phyloP scores from a whole-genome alignment of 2,888 invertebrate species.

The Nymphalis polychloros region DNA sequence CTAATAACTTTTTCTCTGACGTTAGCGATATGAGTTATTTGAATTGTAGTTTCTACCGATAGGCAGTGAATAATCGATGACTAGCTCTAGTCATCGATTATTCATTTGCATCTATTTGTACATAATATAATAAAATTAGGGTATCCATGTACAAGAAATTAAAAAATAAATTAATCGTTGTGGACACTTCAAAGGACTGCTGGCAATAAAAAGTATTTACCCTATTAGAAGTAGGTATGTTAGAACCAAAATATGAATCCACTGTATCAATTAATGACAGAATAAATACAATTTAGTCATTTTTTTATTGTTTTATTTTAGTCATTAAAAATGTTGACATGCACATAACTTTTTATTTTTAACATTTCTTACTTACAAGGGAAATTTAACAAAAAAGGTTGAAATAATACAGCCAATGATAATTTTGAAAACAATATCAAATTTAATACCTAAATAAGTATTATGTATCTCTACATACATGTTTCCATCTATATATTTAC shows the following conservation, averaged over 20 bases:
- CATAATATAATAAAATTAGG: no score
- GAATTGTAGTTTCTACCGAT: no score
- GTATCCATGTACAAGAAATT: no score
- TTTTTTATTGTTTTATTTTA: slow-evolving; percentile 6
- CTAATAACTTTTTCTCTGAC: no score
- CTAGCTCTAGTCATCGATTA: no score
- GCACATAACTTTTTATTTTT: background rate
- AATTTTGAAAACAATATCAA: slow-evolving; percentile 82
- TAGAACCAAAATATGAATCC: background rate
- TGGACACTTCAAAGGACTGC: background rate
- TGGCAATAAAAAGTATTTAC: background rate
- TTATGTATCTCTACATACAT: slow-evolving; percentile 80
- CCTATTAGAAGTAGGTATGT: background rate
- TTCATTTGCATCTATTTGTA: no score
- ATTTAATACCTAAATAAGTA: slow-evolving; percentile 82
- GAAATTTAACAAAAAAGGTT: background rate
- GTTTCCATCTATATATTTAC: slow-evolving; percentile 79
- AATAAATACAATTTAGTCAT: slow-evolving; percentile 8
- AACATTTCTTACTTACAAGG: background rate
- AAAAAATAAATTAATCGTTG: no score
- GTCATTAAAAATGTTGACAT: background rate
- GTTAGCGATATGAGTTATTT: no score
- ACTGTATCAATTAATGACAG: background rate
- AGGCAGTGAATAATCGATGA: no score
- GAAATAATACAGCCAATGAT: slow-evolving; percentile 67